These are phyloP conservation scores for Azemiops feae DNA, from an alignment of 2,113 vertebrate genomes.

Conservation along the genomic window DNA sequence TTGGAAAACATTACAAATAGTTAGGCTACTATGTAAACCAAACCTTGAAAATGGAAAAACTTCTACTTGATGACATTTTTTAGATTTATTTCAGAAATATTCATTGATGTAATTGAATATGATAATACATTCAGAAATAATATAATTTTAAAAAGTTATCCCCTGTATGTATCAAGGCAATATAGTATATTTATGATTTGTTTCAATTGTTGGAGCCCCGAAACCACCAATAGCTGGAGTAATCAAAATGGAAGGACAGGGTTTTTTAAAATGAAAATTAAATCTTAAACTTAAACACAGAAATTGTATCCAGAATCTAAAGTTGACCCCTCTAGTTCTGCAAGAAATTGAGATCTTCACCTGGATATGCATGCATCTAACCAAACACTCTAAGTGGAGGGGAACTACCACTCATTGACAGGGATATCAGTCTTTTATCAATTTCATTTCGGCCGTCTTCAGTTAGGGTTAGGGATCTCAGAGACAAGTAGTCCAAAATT, in stretches of 20 bases:
- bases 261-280: neutral
- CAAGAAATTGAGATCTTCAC: neutral
- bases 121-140: constrained; percentile 15
- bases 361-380: neutral
- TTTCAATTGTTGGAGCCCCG: neutral
- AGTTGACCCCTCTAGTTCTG: neutral
- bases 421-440: neutral
- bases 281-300: neutral
- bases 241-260: neutral
- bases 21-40: neutral
- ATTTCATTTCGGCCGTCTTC: neutral
- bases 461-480: neutral
- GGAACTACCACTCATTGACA: neutral
- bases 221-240: neutral
- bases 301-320: neutral
- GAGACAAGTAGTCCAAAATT: neutral
- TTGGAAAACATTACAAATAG: neutral
- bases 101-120: neutral
- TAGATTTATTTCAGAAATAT: neutral
- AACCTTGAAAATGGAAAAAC: neutral
- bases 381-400: no score
- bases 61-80: neutral
- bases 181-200: neutral
- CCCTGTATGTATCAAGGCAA: neutral
- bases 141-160: neutral